These are phyloP conservation scores for Merodon equestris DNA, from an alignment of 2,888 invertebrate genomes.

Conservation along the genomic window DNA sequence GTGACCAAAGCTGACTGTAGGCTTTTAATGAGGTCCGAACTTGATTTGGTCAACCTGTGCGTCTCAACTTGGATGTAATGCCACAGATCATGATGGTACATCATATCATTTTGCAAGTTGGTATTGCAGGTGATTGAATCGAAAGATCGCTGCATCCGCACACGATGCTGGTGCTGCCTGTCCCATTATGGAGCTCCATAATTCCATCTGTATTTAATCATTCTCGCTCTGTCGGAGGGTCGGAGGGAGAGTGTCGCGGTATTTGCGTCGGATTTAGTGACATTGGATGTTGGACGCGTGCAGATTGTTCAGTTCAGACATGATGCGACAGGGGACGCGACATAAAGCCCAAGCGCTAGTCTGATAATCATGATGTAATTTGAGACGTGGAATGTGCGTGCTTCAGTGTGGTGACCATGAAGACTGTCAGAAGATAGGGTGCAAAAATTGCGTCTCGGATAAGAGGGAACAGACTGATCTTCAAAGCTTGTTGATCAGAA, in stretches of 20 bases:
- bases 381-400: not conserved
- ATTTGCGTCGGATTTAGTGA: not conserved
- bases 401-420: not conserved
- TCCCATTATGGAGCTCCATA: constrained; percentile 50
- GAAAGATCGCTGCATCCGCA: constrained; percentile 58
- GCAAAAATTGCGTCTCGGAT: no score
- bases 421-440: no score
- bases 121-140: constrained; percentile 37
- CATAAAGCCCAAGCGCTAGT: not conserved
- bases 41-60: constrained; percentile 58
- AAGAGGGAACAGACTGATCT: no score
- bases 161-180: not conserved
- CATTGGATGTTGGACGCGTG: constrained; percentile 20
- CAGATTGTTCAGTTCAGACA: constrained; percentile 15
- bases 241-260: constrained; percentile 28
- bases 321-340: constrained; percentile 35
- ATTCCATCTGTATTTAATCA: constrained; percentile 44
- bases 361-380: not conserved
- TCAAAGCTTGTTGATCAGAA: no score
- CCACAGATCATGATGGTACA: constrained; percentile 49
- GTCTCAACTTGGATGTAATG: constrained; percentile 38
- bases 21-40: constrained; percentile 58
- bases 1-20: constrained; percentile 28
- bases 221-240: constrained; percentile 1
- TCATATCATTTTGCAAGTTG: constrained; percentile 30